A percentile compares a stretch with the other conserved stretches of the same genome.
Conservation (phyloP, 1,140 invertebrate genomes). For the Zelostemma sp. region DNA sequence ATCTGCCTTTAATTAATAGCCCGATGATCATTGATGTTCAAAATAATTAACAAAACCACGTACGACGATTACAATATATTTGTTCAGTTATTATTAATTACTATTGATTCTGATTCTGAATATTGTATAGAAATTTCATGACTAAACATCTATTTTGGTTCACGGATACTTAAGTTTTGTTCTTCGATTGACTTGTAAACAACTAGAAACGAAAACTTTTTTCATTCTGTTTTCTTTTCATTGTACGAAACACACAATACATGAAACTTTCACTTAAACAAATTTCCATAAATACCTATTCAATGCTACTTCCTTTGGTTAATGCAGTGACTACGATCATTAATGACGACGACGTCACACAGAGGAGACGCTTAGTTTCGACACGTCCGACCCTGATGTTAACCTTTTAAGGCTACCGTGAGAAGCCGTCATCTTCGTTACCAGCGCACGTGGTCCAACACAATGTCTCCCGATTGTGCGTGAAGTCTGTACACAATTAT, state of each 20-base stretch:
- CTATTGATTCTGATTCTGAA: too few species aligned
- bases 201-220: too few species aligned
- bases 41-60: too few species aligned
- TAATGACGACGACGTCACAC: not conserved
- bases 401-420: conserved; percentile 5
- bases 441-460: not conserved
- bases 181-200: too few species aligned
- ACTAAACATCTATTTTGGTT: too few species aligned
- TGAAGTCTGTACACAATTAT: not conserved
- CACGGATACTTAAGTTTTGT: too few species aligned
- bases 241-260: not conserved
- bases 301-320: not conserved
- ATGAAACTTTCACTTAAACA: not conserved
- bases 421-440: conserved; percentile 1
- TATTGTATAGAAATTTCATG: too few species aligned
- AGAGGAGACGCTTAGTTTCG: not conserved
- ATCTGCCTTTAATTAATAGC: too few species aligned
- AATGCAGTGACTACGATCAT: not conserved
- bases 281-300: not conserved
- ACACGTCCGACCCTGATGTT: conserved; percentile 1
- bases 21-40: too few species aligned
- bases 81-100: too few species aligned
- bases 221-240: not conserved
- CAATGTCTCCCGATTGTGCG: too few species aligned
- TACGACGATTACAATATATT: too few species aligned